A percentile compares a stretch with the other conserved stretches of the same genome.
Evolutionary conservation across 2,888 invertebrate species (phyloP).

Genomic region (Hermaeophaga mercurialis): DNA sequence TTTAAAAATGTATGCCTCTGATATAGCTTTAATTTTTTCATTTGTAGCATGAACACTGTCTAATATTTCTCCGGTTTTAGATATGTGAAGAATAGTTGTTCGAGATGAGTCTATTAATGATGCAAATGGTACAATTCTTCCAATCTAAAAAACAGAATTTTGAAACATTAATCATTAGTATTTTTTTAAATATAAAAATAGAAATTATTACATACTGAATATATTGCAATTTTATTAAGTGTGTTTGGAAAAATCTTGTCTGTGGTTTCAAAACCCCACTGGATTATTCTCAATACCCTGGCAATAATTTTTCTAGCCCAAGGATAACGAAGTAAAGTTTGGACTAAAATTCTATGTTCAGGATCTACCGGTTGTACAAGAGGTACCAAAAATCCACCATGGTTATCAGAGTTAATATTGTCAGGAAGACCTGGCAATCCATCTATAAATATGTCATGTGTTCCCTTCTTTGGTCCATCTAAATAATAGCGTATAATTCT

Average conservation of each 20-base stretch:
- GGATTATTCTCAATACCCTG: slow-evolving; percentile 64
- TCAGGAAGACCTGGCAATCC: slow-evolving; percentile 80
- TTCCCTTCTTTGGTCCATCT: slow-evolving; percentile 76
- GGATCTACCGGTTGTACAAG: slow-evolving; percentile 63
- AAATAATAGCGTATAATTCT: slow-evolving; percentile 79
- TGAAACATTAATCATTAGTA: too few species aligned
- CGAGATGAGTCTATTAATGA: slow-evolving; percentile 55
- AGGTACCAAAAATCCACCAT: slow-evolving; percentile 70
- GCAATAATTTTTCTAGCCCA: slow-evolving; percentile 68
- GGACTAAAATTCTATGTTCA: slow-evolving; percentile 63
- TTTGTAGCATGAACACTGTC: slow-evolving; percentile 71
- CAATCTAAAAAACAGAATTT: slow-evolving; percentile 61
- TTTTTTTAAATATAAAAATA: too few species aligned
- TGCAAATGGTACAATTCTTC: slow-evolving; percentile 64
- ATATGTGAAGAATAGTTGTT: slow-evolving; percentile 68
- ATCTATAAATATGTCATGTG: slow-evolving; percentile 78
- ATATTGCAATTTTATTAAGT: slow-evolving; percentile 65
- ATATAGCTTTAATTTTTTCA: slow-evolving; percentile 61
- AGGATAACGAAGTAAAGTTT: slow-evolving; percentile 67
- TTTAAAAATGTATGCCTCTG: slow-evolving; percentile 71
- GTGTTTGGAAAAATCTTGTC: slow-evolving; percentile 70
- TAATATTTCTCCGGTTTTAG: slow-evolving; percentile 74
- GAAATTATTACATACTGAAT: slow-evolving; percentile 68
- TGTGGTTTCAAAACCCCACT: slow-evolving; percentile 68
- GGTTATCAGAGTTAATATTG: slow-evolving; percentile 61